These are phyloP conservation scores for Maconellicoccus hirsutus DNA, from an alignment of 1,140 invertebrate species.

Conservation along the genomic window DNA sequence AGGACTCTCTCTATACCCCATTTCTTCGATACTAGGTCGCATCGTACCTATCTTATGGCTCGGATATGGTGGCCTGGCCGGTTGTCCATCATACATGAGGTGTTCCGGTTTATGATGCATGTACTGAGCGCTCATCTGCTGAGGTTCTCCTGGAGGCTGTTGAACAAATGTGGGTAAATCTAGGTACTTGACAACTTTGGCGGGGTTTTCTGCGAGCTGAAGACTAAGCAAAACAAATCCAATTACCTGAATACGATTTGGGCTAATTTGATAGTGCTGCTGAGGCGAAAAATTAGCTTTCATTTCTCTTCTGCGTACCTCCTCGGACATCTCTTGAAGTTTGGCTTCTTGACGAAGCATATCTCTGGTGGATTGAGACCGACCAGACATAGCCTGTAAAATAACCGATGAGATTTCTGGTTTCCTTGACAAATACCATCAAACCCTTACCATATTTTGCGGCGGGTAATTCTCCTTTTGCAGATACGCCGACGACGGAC, in stretches of 20 bases:
- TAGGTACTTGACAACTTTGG: neutral
- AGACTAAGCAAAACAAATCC: too few species aligned
- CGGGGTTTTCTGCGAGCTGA: too few species aligned
- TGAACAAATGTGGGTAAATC: neutral
- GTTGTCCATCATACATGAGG: neutral
- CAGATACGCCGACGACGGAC: constrained; percentile 47
- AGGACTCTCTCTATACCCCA: constrained; percentile 41
- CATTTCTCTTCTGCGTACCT: constrained; percentile 58
- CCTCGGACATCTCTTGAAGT: constrained; percentile 69
- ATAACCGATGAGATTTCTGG: neutral
- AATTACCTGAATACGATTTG: constrained; percentile 12
- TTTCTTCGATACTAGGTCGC: constrained; percentile 14
- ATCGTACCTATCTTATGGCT: neutral
- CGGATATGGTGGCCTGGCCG: neutral
- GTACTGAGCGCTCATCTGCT: neutral
- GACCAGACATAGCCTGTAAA: constrained; percentile 31
- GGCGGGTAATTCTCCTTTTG: constrained; percentile 35
- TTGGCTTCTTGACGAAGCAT: constrained; percentile 60
- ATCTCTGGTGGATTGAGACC: constrained; percentile 44
- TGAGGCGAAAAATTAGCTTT: constrained; percentile 36
- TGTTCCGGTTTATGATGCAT: neutral
- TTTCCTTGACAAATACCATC: too few species aligned
- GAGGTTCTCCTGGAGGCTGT: neutral
- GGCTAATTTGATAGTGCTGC: constrained; percentile 26
- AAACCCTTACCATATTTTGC: constrained; percentile 26